phyloP scores from a whole-genome alignment of 2,797 vertebrate genomes.

The Mus minutoides region DNA sequence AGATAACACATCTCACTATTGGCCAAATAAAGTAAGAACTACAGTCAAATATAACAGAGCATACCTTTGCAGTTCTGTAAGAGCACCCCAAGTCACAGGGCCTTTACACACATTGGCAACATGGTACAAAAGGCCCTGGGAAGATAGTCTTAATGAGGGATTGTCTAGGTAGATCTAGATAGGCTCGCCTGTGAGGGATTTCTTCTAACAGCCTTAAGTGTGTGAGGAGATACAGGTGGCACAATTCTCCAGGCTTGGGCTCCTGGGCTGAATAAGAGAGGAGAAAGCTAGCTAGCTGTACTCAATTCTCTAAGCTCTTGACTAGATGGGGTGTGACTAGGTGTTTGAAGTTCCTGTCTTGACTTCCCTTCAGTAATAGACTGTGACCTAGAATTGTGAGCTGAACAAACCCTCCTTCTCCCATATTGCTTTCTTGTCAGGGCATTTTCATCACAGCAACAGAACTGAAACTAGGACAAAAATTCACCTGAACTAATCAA shows the following conservation, averaged over 20 bases:
- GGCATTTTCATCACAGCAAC: not conserved
- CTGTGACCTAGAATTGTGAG: not conserved
- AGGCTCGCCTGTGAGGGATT: not conserved
- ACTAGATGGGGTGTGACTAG: not conserved
- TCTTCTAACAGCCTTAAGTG: not conserved
- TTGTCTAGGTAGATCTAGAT: not conserved
- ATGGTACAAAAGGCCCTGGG: not conserved
- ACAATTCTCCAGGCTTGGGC: not conserved
- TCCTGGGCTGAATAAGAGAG: not conserved
- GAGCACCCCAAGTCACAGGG: fast-evolving
- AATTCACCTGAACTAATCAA: not conserved
- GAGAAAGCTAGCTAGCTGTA: not conserved
- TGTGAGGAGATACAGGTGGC: not conserved
- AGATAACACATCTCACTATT: not conserved
- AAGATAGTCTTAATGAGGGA: not conserved
- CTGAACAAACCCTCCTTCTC: not conserved
- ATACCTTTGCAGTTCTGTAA: fast-evolving
- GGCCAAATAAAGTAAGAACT: not conserved
- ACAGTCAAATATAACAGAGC: fast-evolving
- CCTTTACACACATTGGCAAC: fast-evolving
- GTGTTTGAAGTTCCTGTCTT: not conserved
- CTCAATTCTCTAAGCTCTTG: not conserved
- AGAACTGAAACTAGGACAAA: not conserved
- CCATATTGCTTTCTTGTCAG: not conserved
- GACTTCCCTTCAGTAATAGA: not conserved